Conservation (phyloP, 1,140 invertebrate species). For the Procambarus clarkii region DNA sequence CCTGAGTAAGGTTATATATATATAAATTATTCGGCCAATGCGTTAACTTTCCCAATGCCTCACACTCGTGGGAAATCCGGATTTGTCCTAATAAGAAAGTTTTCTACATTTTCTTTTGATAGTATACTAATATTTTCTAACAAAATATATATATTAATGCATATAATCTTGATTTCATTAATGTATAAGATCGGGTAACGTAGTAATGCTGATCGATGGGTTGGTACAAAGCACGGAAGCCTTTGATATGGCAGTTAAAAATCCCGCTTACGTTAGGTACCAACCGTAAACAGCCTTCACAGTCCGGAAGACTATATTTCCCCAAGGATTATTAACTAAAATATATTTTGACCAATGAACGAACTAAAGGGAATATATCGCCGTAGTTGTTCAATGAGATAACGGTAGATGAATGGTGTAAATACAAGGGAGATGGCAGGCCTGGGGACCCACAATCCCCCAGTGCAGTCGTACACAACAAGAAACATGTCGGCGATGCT, state of each 20-base stretch:
- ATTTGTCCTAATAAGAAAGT: too few relatives aligned
- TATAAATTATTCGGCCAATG: too few relatives aligned
- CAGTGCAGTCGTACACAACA: constrained; percentile 60
- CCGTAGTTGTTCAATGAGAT: not conserved
- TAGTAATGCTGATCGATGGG: too few relatives aligned
- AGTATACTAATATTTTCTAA: too few relatives aligned
- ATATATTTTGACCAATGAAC: not conserved
- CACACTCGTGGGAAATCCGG: too few relatives aligned
- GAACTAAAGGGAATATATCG: not conserved
- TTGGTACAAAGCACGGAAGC: not conserved
- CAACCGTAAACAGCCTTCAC: not conserved
- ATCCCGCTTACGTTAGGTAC: constrained; percentile 11
- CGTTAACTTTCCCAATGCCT: too few relatives aligned
- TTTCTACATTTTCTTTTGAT: too few relatives aligned
- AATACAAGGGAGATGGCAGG: not conserved
- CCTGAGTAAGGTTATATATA: too few relatives aligned
- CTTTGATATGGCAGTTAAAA: not conserved
- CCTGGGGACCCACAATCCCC: constrained; percentile 52
- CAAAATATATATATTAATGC: too few relatives aligned
- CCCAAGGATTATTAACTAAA: not conserved
- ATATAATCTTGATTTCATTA: too few relatives aligned
- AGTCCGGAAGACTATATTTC: not conserved
- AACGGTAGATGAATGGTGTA: not conserved
- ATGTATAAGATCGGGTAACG: too few relatives aligned
- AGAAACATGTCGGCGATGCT: constrained; percentile 68